Evolutionary conservation across 2,888 invertebrate species (phyloP), one percentile per base, ranked within the genome.

Genomic region (Pilophorus perplexus): DNA sequence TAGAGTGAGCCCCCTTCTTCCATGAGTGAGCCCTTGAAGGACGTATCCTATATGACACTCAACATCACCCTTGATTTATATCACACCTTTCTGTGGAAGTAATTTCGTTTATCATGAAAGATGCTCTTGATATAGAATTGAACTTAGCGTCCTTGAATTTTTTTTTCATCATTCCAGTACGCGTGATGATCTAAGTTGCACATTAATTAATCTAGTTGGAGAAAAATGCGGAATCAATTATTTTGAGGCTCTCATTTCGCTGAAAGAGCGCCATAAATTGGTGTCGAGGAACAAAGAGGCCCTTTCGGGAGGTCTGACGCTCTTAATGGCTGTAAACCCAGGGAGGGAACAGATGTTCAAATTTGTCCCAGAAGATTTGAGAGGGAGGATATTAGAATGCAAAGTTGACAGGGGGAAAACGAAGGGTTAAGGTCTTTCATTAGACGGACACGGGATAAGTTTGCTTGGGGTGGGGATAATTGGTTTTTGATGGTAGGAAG

Each of bases 351-450:
- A 62, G 62, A 62, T 62, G 62, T 46, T 62, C 46, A 46, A 62
- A 62, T 62, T 62, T 62, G 62, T 62, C 62, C 46, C 46, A 1
- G 18, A 42, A 23, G 59, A 42, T 23, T 38, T 27, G 25, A 42
- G 44, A 62, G 14, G 60, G 44, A 46, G 46, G 62, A 62, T 62
- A 62, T 62, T 62, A 62, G 62, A 62, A 62, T 62, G 48, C 62
- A 48, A 48, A 62, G 62, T 62, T 48, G 62, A 62, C 62, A 62
- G 44, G 62, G 48, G n/a, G 8, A 62, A 62, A 62, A 25, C 28
- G 62, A 62, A 46, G 62, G 62, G 62, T 62, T 62, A 46, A 59
- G 62, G 62, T 46, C 62, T 62, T 62, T 62, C 62, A 62, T 62
- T 62, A 62, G 62, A 59, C 40, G 42, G 20, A 38, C 37, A 55